phyloP scores from a whole-genome alignment of 2,113 vertebrate genomes.

The Paracanthobrama guichenoti region DNA sequence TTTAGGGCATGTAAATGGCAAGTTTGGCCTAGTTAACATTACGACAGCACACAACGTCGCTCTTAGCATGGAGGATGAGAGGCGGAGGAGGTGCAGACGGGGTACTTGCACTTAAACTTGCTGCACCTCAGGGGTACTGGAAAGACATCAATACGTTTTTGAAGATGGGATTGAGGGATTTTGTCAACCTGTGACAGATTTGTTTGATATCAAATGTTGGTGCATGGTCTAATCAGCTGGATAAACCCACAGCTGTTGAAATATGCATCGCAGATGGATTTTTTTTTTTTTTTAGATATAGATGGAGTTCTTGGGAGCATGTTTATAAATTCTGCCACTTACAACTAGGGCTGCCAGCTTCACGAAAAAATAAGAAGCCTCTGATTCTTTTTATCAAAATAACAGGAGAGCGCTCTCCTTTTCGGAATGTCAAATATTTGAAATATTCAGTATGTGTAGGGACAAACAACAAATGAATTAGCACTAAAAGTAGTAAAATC shows the following conservation, averaged over 20 bases:
- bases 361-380: background rate
- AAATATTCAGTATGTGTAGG: no score
- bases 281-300: background rate
- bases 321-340: background rate
- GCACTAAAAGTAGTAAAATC: no score
- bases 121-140: conserved; percentile 27
- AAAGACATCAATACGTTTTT: conserved; percentile 41
- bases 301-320: background rate
- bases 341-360: background rate
- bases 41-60: background rate
- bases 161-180: conserved; percentile 26
- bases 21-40: conserved; percentile 19
- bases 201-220: conserved; percentile 22
- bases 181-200: conserved; percentile 29
- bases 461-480: no score
- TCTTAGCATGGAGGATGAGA: conserved; percentile 27
- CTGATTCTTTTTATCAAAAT: no score
- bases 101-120: conserved; percentile 38
- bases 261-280: background rate
- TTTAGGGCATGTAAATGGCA: conserved; percentile 17
- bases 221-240: conserved; percentile 19
- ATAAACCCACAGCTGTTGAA: background rate
- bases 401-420: no score
- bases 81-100: background rate
- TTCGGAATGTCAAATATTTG: no score